These are phyloP conservation scores for Poecile montanus DNA, from an alignment of 2,797 vertebrate species.

Conservation along the genomic window DNA sequence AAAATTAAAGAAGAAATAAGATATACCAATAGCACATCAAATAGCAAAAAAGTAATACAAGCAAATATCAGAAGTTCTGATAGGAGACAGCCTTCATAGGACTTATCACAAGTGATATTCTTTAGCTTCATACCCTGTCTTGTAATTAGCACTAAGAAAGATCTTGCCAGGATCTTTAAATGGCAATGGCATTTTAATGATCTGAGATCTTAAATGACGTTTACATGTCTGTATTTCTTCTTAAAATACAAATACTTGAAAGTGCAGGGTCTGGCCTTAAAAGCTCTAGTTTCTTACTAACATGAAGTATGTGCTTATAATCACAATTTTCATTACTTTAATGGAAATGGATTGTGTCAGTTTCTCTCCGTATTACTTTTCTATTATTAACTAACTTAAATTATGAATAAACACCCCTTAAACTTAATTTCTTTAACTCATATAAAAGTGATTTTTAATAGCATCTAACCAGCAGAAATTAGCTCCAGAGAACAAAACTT, in stretches of 20 bases:
- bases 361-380: slow-evolving; percentile 12
- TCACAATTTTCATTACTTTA: slow-evolving; percentile 27
- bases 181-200: neutral
- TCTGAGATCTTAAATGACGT: neutral
- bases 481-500: neutral
- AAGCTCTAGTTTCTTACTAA: neutral
- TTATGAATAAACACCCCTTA: slow-evolving; percentile 38
- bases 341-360: neutral
- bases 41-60: neutral
- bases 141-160: neutral
- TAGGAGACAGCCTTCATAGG: neutral
- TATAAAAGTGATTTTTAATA: slow-evolving; percentile 22
- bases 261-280: neutral
- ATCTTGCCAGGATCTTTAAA: neutral
- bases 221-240: neutral
- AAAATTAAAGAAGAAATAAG: neutral
- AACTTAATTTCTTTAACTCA: slow-evolving; percentile 26
- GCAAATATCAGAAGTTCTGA: neutral
- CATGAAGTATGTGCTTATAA: neutral
- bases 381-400: slow-evolving; percentile 34
- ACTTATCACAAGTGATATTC: neutral
- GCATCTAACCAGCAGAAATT: neutral
- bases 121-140: neutral
- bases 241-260: neutral
- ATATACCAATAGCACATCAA: neutral